Conservation (phyloP, 2,888 invertebrate species). For the Amblyjoppa proteus region DNA sequence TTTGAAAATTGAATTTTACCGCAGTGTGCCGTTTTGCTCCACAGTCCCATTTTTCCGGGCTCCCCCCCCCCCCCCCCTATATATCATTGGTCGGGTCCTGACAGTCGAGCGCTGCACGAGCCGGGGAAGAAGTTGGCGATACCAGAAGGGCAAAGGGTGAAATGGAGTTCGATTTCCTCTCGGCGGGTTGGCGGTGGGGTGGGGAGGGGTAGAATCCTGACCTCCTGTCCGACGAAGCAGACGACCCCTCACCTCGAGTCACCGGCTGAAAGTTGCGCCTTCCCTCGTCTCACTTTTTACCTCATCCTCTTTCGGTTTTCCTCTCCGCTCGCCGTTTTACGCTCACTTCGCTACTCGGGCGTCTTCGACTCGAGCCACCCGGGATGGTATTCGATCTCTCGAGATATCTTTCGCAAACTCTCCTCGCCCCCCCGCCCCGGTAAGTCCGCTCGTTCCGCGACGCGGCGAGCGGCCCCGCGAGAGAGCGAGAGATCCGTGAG, state of each 20-base stretch:
- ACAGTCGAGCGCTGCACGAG: neutral
- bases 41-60: no score
- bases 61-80: neutral
- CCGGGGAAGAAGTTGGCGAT: conserved; percentile 9
- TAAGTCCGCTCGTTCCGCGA: conserved; percentile 64
- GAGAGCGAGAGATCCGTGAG: conserved; percentile 56
- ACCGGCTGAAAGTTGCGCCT: conserved; percentile 47
- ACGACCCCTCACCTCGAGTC: conserved; percentile 41
- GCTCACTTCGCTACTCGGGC: conserved; percentile 47
- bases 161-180: conserved; percentile 61
- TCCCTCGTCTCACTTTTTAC: conserved; percentile 30
- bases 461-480: conserved; percentile 25
- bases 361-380: conserved; percentile 48
- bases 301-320: conserved; percentile 41
- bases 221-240: conserved; percentile 51
- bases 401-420: conserved; percentile 73
- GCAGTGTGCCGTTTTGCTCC: no score
- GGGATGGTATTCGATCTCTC: conserved; percentile 72
- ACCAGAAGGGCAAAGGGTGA: conserved; percentile 52
- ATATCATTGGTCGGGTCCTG: conserved; percentile 7
- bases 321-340: conserved; percentile 25
- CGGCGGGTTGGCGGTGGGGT: conserved; percentile 30
- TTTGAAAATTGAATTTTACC: no score
- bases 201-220: conserved; percentile 40
- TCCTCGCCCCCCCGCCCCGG: conserved; percentile 35